These are phyloP conservation scores for Cryptocheilus praepositus DNA, from an alignment of 2,888 invertebrate genomes.

Conservation along the genomic window DNA sequence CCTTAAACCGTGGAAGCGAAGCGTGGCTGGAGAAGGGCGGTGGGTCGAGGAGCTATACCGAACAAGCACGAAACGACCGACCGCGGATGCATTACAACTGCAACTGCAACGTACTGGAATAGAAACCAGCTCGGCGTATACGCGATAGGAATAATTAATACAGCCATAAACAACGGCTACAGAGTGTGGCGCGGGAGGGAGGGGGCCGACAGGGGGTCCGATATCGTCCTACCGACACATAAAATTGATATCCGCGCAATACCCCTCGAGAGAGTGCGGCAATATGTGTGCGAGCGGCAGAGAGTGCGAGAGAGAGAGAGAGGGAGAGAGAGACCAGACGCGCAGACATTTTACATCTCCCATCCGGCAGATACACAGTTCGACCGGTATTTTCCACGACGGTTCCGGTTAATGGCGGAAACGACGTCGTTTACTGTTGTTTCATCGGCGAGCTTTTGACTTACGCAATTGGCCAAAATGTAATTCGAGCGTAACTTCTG, in stretches of 20 bases:
- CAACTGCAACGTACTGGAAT: constrained; percentile 52
- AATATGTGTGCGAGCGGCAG: neutral
- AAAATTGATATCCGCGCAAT: constrained; percentile 67
- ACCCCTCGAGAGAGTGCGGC: neutral
- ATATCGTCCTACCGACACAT: constrained; percentile 65
- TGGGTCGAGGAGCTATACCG: constrained; percentile 45
- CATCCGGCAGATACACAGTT: constrained; percentile 10
- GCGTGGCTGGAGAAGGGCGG: constrained; percentile 13
- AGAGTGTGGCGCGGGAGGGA: neutral
- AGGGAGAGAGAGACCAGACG: constrained; percentile 5
- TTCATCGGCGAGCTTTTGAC: constrained; percentile 40
- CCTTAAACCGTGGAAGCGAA: constrained; percentile 44
- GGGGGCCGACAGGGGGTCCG: constrained; percentile 30
- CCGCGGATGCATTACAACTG: constrained; percentile 58
- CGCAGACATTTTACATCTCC: constrained; percentile 1
- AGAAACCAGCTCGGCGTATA: constrained; percentile 57
- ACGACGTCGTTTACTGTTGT: constrained; percentile 28
- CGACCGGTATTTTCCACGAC: neutral
- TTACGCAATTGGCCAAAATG: constrained; percentile 50
- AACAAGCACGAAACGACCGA: constrained; percentile 45
- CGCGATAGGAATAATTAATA: constrained; percentile 74
- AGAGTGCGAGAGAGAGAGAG: constrained; percentile 3
- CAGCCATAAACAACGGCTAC: constrained; percentile 67
- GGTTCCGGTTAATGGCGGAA: constrained; percentile 23
- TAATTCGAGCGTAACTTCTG: constrained; percentile 49